phyloP scores from a whole-genome alignment of 2,113 vertebrate species.

The Gadus macrocephalus region DNA sequence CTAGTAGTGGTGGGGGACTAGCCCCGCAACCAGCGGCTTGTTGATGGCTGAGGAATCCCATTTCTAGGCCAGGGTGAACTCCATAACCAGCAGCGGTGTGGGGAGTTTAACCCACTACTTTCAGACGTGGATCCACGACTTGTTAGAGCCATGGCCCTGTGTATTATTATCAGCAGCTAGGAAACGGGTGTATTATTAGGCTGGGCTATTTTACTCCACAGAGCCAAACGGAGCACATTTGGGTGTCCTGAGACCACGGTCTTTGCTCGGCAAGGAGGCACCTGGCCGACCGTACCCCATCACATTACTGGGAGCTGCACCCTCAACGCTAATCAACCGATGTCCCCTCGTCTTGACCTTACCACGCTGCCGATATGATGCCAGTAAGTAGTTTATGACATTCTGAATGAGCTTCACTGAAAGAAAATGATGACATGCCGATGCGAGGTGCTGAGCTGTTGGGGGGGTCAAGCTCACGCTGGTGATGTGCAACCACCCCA shows the following conservation, averaged over 20 bases:
- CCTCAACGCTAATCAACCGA: conserved; percentile 23
- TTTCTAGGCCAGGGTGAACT: conserved; percentile 55
- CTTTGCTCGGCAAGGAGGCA: conserved; percentile 21
- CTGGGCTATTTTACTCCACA: not conserved
- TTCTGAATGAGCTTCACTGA: not conserved
- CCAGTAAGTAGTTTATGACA: conserved; percentile 49
- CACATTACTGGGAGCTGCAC: conserved; percentile 22
- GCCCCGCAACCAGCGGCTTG: conserved; percentile 4
- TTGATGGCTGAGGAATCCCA: conserved; percentile 45
- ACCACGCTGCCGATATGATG: conserved; percentile 59
- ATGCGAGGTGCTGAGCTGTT: not conserved
- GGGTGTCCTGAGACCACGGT: conserved; percentile 7
- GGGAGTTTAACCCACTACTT: no score
- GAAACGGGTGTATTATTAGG: not conserved
- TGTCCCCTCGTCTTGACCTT: conserved; percentile 47
- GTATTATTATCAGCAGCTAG: no score
- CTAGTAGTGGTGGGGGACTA: conserved; percentile 17
- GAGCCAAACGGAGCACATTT: not conserved
- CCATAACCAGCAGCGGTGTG: not conserved
- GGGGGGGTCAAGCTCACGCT: not conserved
- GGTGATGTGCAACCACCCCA: no score
- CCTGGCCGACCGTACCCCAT: conserved; percentile 12
- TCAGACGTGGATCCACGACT: no score
- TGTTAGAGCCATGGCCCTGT: no score
- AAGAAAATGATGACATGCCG: not conserved